Conservation (phyloP, 2,797 vertebrate genomes). For the Tapirus indicus region DNA sequence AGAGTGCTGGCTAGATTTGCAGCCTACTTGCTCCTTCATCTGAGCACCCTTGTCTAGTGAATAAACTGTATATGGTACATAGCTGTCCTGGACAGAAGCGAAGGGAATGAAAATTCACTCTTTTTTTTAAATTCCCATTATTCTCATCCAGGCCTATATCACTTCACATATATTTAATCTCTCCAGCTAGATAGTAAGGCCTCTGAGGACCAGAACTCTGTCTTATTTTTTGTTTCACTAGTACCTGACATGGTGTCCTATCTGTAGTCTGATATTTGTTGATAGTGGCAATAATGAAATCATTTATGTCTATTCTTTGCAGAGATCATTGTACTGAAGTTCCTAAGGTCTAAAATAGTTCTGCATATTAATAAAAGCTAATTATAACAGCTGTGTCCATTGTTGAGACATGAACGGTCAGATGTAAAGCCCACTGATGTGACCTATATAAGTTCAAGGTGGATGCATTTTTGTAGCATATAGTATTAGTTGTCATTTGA, state of each 20-base stretch:
- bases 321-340: constrained; percentile 25
- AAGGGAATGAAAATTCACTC: not conserved
- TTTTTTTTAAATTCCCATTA: not conserved
- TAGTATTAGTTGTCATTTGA: constrained; percentile 60
- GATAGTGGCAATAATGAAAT: constrained; percentile 5
- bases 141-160: not conserved
- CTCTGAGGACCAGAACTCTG: not conserved
- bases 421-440: constrained; percentile 45
- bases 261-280: constrained; percentile 44
- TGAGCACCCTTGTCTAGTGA: not conserved
- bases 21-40: not conserved
- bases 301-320: constrained; percentile 3
- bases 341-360: not conserved
- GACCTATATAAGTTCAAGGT: constrained; percentile 70
- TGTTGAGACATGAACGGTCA: constrained; percentile 32
- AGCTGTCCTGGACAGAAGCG: not conserved
- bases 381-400: not conserved
- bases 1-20: not conserved
- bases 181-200: not conserved
- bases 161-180: not conserved
- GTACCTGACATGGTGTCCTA: not conserved
- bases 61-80: not conserved
- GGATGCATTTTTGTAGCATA: not conserved
- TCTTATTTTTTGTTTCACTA: constrained; percentile 34
- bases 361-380: constrained; percentile 14